phyloP scores from a whole-genome alignment of 2,888 invertebrate species.

The Polyploca ridens region DNA sequence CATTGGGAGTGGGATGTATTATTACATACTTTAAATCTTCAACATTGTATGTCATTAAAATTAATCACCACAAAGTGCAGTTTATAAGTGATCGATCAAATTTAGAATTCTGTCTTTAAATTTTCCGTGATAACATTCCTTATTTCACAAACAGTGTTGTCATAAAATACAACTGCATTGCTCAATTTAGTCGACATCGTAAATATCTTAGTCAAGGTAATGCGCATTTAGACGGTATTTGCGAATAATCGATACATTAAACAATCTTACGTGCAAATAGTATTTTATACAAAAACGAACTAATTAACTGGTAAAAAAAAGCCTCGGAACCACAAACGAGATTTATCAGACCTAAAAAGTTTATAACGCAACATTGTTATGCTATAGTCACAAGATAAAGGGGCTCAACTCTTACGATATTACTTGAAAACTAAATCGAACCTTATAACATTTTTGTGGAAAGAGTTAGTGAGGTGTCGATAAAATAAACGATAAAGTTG shows the following conservation, averaged over 20 bases:
- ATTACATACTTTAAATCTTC: not conserved
- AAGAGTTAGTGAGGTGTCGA: not conserved
- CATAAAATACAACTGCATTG: constrained; percentile 6
- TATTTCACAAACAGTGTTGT: not conserved
- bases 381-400: no score
- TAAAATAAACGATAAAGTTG: constrained; percentile 2
- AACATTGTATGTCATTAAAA: not conserved
- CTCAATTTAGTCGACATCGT: constrained; percentile 9
- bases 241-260: not conserved
- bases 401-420: no score
- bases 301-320: no score
- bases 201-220: constrained; percentile 7
- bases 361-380: no score
- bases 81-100: not conserved
- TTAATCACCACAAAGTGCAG: not conserved
- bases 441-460: not conserved
- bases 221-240: constrained; percentile 5
- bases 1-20: not conserved
- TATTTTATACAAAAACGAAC: no score
- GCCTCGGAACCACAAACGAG: no score
- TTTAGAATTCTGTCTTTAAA: not conserved
- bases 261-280: not conserved
- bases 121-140: not conserved
- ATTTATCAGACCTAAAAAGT: no score
- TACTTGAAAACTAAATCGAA: not conserved